Base-by-base conservation (phyloP, 2,888 invertebrate species). In the Cremastobaeus sp. region DNA sequence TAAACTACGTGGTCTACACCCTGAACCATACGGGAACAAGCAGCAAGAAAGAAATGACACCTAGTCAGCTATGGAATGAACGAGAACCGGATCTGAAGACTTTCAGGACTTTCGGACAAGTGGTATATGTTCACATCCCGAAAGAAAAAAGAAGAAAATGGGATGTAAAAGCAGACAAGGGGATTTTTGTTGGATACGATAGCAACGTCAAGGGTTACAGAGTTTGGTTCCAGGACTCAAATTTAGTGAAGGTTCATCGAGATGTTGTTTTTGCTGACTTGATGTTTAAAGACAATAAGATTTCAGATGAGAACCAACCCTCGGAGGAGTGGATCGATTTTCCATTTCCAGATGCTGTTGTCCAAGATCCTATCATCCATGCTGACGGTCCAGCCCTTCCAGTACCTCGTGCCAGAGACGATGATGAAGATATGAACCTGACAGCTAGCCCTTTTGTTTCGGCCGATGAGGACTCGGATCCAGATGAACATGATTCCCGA, bases 71-170 rank as follows among this genome's bases (percentile, higher is more conserved):
- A 17, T 62, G 62, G 50, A 17, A 2, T 4, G n/a, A 21, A 2
- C 35, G n/a, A 12, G 39, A 9, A n/a, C 21, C 64, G 0, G 45
- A 20, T 14, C 3, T 74, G 1, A 3, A 0, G 6, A 30, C 50
- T 3, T 21, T 78, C 5, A 41, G 3, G n/a, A 59, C 12, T 2
- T 76, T 79, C 28, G 73, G 77, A 6, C 21, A 34, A 32, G 76
- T 84, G 82, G 55, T 83, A 79, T 14, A 48, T 12, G 11, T 25
- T 0, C 76, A 76, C 32, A 45, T 74, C 1, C 76, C 71, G 11
- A 70, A 68, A n/a, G 54, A 57, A 11, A 68, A 48, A 18, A 11
- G 57, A 17, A n/a, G 35, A 12, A 68, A 68, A 25, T 57, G 57
- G 57, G 66, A 68, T n/a, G 41, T 34, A 3, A 68, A 68, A 12